A percentile compares a stretch with the other conserved stretches of the same genome.
phyloP scores from a whole-genome alignment of 1,140 invertebrate genomes.

The Drosophila azteca region DNA sequence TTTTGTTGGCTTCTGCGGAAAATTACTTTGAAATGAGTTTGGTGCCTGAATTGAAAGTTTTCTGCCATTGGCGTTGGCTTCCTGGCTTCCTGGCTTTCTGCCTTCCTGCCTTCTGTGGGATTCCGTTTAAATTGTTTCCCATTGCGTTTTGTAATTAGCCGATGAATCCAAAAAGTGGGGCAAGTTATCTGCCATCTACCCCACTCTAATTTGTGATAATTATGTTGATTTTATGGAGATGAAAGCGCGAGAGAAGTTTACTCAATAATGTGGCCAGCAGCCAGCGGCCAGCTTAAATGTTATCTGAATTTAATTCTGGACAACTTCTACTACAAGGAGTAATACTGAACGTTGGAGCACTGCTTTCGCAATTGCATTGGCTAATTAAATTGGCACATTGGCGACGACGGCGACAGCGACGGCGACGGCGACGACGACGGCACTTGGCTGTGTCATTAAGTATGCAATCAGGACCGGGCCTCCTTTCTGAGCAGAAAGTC shows the following conservation, averaged over 20 bases:
- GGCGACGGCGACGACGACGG: constrained; percentile 22
- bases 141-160: constrained; percentile 59
- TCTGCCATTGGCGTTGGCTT: constrained; percentile 20
- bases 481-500: constrained; percentile 26
- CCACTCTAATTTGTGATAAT: constrained; percentile 75
- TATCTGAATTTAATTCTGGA: background rate
- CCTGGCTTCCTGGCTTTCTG: constrained; percentile 37
- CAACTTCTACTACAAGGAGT: no score
- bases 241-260: constrained; percentile 32
- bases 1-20: constrained; percentile 53
- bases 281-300: background rate
- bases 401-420: constrained; percentile 26
- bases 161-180: constrained; percentile 26
- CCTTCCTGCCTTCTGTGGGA: constrained; percentile 18
- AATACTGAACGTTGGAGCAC: constrained; percentile 1
- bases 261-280: constrained; percentile 19
- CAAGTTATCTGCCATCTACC: constrained; percentile 48
- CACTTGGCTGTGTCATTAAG: constrained; percentile 56
- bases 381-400: constrained; percentile 73
- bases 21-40: constrained; percentile 79
- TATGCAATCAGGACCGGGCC: constrained; percentile 63
- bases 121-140: constrained; percentile 63
- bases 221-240: constrained; percentile 75
- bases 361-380: constrained; percentile 51
- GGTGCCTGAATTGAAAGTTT: constrained; percentile 43